Base-by-base conservation (phyloP, 2,888 invertebrate species). In the Zele albiditarsus region DNA sequence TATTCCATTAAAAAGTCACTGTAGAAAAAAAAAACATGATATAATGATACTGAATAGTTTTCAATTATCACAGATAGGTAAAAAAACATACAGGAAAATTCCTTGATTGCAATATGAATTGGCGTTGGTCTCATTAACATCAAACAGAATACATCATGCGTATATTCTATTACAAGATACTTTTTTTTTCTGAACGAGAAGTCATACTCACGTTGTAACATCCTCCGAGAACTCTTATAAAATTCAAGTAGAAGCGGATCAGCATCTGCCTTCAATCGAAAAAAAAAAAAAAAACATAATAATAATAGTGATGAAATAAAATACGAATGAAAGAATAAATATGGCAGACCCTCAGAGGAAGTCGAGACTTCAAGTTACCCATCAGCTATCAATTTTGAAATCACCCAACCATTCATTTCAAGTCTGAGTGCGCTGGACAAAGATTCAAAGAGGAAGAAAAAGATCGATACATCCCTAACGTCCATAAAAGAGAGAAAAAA, bases 151-250 rank as follows among this genome's bases (percentile, higher is more conserved):
- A 38, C 38, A 0, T 38, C 38, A 12, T 8, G 2, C 38, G 1
- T 38, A 38, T 38, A 12, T 38, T 38, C 1, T 12, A 38, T 38
- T 1, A 38, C 12, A 8, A 12, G 2, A 12, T 20, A 12, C 4
- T n/a, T 65, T 65, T 60, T 60, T 28, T 20, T 14, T 20, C 28
- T 20, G 12, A 2, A 8, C 38, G 12, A 20, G 31, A 63, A 63
- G 33, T 63, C 20, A 20, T 31, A 28, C 14, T 10, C 6, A n/a
- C 4, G 46, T 68, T 31, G 14, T 28, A 53, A 57, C 57, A 57
- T 57, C 68, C 33, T 68, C 60, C 20, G n/a, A 57, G 68, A 68
- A 68, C 16, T 53, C 68, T 53, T 68, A 68, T 14, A 53, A 60
- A 10, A 16, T 12, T 28, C 60, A 4, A 60, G 10, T 14, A 60